Conservation (phyloP, 2,113 vertebrate genomes). For the Paedocypris sp. region DNA sequence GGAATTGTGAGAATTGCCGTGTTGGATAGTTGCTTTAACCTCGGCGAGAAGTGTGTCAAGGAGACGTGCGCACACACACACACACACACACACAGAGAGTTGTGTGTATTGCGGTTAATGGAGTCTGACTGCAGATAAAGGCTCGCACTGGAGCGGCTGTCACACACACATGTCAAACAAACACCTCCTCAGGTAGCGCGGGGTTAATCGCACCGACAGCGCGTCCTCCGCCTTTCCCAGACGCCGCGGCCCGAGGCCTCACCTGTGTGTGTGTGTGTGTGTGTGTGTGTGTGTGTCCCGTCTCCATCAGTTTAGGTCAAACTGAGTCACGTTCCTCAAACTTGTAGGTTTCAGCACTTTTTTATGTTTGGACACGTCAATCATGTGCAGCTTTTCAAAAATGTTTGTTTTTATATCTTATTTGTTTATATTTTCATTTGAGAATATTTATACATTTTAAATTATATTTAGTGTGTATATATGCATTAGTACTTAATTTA, state of each 20-base stretch:
- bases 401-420: no score
- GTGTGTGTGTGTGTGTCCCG: neutral
- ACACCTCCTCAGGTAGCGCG: conserved; percentile 72
- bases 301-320: neutral
- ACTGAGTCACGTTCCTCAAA: no score
- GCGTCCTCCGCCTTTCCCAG: conserved; percentile 67
- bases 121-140: conserved; percentile 63
- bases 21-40: conserved; percentile 53
- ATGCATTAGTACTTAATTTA: no score
- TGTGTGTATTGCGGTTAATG: conserved; percentile 50
- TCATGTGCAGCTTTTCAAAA: no score
- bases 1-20: conserved; percentile 49
- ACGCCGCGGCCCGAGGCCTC: conserved; percentile 21
- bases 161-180: conserved; percentile 75
- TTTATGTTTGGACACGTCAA: no score
- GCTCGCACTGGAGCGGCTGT: conserved; percentile 54
- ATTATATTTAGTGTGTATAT: no score
- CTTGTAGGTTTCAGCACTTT: no score
- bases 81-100: neutral
- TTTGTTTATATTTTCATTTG: no score
- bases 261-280: conserved; percentile 2
- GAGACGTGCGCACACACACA: conserved; percentile 19
- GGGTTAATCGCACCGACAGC: conserved; percentile 71
- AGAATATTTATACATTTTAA: no score
- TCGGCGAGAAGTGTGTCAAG: conserved; percentile 53